phyloP scores from a whole-genome alignment of 2,797 vertebrate genomes.

The Masticophis lateralis region DNA sequence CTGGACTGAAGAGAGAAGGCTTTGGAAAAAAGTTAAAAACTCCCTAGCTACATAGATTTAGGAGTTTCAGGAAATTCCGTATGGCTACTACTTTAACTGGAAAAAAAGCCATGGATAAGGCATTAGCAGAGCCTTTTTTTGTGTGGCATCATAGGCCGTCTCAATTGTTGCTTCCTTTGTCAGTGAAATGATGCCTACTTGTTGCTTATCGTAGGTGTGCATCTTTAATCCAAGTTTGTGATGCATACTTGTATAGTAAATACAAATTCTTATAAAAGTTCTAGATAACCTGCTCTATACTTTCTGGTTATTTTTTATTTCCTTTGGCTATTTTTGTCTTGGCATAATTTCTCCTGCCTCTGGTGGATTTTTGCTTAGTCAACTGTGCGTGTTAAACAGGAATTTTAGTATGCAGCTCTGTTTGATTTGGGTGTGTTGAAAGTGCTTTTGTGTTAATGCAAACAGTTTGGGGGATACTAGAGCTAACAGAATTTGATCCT shows the following conservation, averaged over 20 bases:
- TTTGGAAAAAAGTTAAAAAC: not conserved
- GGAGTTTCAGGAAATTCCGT: not conserved
- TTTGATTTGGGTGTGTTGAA: slow-evolving; percentile 30
- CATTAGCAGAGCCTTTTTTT: not conserved
- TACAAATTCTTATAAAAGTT: not conserved
- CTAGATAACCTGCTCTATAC: not conserved
- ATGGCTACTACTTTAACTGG: too few relatives aligned
- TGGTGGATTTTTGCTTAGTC: slow-evolving; percentile 17
- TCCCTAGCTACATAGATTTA: not conserved
- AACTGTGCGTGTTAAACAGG: slow-evolving; percentile 37
- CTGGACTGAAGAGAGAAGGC: not conserved
- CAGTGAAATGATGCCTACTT: not conserved
- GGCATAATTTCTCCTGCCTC: not conserved
- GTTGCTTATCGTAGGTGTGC: not conserved
- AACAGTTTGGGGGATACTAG: slow-evolving; percentile 7
- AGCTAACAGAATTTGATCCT: slow-evolving; percentile 1
- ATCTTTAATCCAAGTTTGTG: not conserved
- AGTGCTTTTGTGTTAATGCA: slow-evolving; percentile 15
- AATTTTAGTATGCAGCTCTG: slow-evolving; percentile 1
- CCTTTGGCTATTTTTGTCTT: slow-evolving; percentile 2
- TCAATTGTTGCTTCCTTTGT: not conserved
- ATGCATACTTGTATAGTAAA: not conserved
- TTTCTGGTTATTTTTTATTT: slow-evolving; percentile 12
- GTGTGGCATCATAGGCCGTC: not conserved
- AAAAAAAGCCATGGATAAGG: not conserved